These are phyloP conservation scores for Siniperca chuatsi DNA, from an alignment of 2,113 vertebrate genomes.

Conservation along the genomic window DNA sequence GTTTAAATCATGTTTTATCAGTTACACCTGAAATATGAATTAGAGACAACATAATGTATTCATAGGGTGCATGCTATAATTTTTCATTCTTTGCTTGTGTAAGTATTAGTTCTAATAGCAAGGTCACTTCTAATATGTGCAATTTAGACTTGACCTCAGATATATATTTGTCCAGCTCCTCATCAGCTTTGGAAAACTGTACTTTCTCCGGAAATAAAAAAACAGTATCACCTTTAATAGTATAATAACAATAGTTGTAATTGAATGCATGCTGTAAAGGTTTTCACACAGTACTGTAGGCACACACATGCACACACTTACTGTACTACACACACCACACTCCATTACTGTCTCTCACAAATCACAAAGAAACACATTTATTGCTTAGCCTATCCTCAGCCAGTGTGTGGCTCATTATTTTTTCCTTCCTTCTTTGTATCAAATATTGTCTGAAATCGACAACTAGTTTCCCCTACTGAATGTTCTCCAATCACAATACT, in stretches of 20 bases:
- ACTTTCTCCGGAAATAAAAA: neutral
- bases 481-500: neutral
- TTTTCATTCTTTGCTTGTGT: neutral
- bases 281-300: neutral
- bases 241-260: neutral
- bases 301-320: constrained; percentile 1
- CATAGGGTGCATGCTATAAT: neutral
- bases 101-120: neutral
- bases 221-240: neutral
- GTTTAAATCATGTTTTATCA: neutral
- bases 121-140: neutral
- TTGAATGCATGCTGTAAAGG: neutral
- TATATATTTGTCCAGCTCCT: neutral
- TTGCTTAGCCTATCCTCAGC: neutral
- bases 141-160: neutral
- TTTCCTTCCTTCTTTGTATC: neutral
- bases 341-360: constrained; percentile 30
- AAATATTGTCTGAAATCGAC: constrained; percentile 5
- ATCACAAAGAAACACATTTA: constrained; percentile 42
- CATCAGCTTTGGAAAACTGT: neutral
- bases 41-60: neutral
- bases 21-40: neutral
- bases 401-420: neutral
- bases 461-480: neutral
- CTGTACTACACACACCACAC: constrained; percentile 1